Base-by-base conservation (phyloP, 1,140 invertebrate genomes). In the Leptopilina clavipes region DNA sequence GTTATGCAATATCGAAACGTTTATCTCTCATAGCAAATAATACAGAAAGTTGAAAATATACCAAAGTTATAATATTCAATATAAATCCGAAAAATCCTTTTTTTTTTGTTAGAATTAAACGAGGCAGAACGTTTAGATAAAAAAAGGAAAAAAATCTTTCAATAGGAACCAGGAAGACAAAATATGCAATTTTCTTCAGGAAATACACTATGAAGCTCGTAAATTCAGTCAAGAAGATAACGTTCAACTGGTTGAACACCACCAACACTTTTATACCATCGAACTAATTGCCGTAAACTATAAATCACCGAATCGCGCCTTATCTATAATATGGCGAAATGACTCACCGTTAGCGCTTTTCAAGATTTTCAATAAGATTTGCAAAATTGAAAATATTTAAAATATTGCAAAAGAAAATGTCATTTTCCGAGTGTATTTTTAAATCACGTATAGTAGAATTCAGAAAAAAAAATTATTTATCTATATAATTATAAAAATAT, bases 141-240 rank as follows among this genome's bases (percentile, higher is more conserved):
- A 65, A 14, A 2, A 31, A 14, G 5, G 25, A 31, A 31, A 31
- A 65, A 2, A 12, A 65, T 10, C 25, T 11, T 65, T 11, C 25
- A 65, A 65, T 31, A n/a, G 59, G 59, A 65, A 65, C 19, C 22
- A 65, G 25, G 22, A 25, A 65, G 59, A n/a, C 14, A 31, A 11
- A 65, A 65, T 37, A 31, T 65, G 59, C 59, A 65, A 65, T 65
- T 65, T 65, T 65, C 59, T 65, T 65, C 59, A 31, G 12, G 59
- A 65, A 65, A 65, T 65, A 31, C 25, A 10, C 25, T 31, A 65
- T n/a, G 59, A n/a, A 65, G 59, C 59, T 65, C 59, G 19, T 65
- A 65, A 65, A 65, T 65, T 65, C 59, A 65, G n/a, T 7, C 25
- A 37, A 65, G 59, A 3, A 65, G 59, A 65, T 65, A 65, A 37